A percentile compares a stretch with the other conserved stretches of the same genome.
Evolutionary conservation across 2,113 vertebrate genomes (phyloP).

Genomic region (Bolborhynchus lineola): DNA sequence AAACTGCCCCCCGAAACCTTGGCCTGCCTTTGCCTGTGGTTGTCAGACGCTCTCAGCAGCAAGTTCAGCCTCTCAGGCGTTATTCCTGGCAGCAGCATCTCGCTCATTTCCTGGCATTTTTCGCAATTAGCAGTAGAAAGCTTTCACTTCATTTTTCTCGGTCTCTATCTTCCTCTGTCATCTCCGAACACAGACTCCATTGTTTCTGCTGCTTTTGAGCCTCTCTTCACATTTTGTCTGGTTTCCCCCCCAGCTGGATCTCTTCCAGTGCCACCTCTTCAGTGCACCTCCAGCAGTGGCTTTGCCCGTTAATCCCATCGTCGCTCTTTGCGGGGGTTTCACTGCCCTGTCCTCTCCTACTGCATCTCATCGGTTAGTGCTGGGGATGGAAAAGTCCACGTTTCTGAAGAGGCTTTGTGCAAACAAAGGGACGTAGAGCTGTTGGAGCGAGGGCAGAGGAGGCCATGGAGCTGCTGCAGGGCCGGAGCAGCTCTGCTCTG

Average conservation of each 20-base stretch:
- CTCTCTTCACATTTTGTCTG: not conserved
- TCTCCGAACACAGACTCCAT: slow-evolving; percentile 24
- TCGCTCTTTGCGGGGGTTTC: not conserved
- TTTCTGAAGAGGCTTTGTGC: not conserved
- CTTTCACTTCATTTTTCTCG: slow-evolving; percentile 17
- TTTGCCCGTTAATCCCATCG: not conserved
- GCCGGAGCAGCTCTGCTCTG: not conserved
- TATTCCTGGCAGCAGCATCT: slow-evolving; percentile 41
- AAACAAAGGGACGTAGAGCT: not conserved
- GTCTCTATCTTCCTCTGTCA: slow-evolving; percentile 9
- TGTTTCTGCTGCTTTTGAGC: not conserved
- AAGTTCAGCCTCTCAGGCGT: not conserved
- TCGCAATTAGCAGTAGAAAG: slow-evolving; percentile 30
- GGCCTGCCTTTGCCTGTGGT: not conserved
- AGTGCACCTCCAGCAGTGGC: not conserved
- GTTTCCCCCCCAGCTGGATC: not conserved
- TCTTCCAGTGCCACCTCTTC: not conserved
- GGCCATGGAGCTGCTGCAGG: not conserved
- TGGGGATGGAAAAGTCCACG: not conserved
- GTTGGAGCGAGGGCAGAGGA: accelerated
- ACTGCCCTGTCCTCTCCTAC: not conserved
- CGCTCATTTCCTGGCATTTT: slow-evolving; percentile 46
- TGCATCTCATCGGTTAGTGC: accelerated
- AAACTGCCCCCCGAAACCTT: not conserved
- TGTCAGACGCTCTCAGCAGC: not conserved